Base-by-base conservation (phyloP, 2,888 invertebrate species). In the Busseola fusca region DNA sequence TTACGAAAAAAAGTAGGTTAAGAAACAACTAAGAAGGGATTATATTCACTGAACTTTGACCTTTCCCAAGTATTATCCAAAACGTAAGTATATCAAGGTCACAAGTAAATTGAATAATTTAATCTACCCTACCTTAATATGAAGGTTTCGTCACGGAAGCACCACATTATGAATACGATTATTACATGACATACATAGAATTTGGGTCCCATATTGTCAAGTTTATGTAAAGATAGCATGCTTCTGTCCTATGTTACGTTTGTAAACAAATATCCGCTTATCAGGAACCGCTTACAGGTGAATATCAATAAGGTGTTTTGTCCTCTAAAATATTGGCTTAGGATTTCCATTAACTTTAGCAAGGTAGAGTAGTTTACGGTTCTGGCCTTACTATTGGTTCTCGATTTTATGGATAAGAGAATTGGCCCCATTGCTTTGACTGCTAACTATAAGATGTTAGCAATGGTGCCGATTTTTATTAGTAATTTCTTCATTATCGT, bases 161-260 rank as follows among this genome's bases (percentile, higher is more conserved):
- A 72, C 65, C 59, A 59, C 56, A 70, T 70, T 84, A 82, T 75
- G 72, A 80, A 82, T 76, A 74, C 25, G 60, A 69, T 64, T 80
- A 80, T 84, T 67, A 67, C 65, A 74, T 64, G 60, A 54, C 74
- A 74, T 81, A 72, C 62, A 76, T 62, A 73, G 58, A 75, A 78
- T 78, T 69, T 72, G 48, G 42, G 54, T 30, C 54, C 27, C 73
- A 73, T 81, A 78, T 74, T 74, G 74, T 60, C 66, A 72, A 74
- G 52, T 75, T 84, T 83, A 84, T 85, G 74, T 64, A 52, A 21
- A 65, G 14, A 69, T 83, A 52, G 76, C 85, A 78, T 81, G 78
- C 57, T 63, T 62, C 18, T 71, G 68, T 64, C 56, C 62, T 58
- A 69, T 77, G 78, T 56, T 34, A 30, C 54, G n/a, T 74, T 72